Conservation (phyloP, 2,797 vertebrate genomes). For the Hafferia zeledoni region DNA sequence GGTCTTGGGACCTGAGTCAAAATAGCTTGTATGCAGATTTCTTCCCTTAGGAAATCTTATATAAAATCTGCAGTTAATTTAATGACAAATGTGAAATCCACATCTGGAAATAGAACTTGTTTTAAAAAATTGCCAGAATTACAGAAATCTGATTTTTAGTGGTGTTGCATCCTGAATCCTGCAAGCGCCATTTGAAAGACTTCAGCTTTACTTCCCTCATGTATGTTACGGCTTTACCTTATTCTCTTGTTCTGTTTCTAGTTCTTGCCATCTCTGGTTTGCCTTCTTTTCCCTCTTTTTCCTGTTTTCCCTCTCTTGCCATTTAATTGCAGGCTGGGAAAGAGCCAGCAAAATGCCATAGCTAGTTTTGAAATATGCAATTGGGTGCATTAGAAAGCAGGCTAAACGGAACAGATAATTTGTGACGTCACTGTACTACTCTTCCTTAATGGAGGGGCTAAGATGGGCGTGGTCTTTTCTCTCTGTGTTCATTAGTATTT, state of each 20-base stretch:
- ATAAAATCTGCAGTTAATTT: neutral
- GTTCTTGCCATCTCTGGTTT: neutral
- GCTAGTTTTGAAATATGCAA: neutral
- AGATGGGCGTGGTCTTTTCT: neutral
- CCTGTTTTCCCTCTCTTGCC: accelerated
- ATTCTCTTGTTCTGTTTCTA: neutral
- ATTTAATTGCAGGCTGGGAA: neutral
- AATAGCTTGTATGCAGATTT: neutral
- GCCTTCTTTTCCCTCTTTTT: neutral
- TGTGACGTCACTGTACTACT: neutral
- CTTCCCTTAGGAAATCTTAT: neutral
- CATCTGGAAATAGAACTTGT: neutral
- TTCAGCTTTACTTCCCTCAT: neutral
- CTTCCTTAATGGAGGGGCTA: neutral
- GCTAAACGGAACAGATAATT: neutral
- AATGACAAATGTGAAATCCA: neutral
- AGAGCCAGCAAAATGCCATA: neutral
- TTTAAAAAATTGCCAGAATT: neutral
- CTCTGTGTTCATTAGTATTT: neutral
- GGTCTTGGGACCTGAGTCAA: neutral
- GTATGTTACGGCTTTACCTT: neutral
- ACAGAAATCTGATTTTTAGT: neutral
- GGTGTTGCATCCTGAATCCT: neutral
- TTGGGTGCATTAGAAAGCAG: neutral
- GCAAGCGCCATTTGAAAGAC: neutral